Percentiles rank a stretch among this genome's conserved stretches.
Conservation (phyloP, 37 sponge, comb jelly and placozoan genomes). For the Dysidea cf. avara region DNA sequence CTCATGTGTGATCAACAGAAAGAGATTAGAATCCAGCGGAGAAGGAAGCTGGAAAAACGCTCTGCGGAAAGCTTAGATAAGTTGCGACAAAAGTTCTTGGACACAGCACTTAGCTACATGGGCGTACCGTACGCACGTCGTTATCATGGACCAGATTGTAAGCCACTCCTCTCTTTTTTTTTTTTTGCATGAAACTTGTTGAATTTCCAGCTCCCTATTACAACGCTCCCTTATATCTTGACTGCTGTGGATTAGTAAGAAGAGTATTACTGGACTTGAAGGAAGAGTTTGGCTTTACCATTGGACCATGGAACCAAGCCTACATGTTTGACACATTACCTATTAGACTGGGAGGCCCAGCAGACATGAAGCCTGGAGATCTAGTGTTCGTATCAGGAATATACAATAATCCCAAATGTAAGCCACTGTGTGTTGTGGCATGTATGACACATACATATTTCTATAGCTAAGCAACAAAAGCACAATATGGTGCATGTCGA, state of each 20-base stretch:
- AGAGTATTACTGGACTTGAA: slow-evolving; percentile 61
- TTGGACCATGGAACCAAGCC: slow-evolving; percentile 86
- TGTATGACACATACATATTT: slow-evolving; percentile 1
- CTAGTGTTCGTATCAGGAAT: slow-evolving; percentile 74
- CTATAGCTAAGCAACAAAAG: slow-evolving; percentile 51
- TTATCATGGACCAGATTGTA: slow-evolving; percentile 71
- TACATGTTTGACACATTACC: slow-evolving; percentile 85
- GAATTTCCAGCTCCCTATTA: slow-evolving; percentile 71
- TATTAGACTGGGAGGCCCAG: slow-evolving; percentile 37
- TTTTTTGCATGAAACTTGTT: too few species aligned
- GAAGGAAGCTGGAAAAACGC: background rate
- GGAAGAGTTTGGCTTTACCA: slow-evolving; percentile 68
- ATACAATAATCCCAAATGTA: slow-evolving; percentile 62
- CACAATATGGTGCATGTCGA: slow-evolving; percentile 89
- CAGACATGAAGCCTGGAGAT: slow-evolving; percentile 81
- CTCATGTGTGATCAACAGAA: background rate
- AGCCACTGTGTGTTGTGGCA: background rate
- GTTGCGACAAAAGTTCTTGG: slow-evolving; percentile 63
- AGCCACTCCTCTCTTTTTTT: background rate
- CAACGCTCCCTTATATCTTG: slow-evolving; percentile 64
- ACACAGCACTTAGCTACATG: slow-evolving; percentile 46
- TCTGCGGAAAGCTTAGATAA: slow-evolving; percentile 36
- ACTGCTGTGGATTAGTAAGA: slow-evolving; percentile 86
- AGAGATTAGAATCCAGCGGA: background rate
- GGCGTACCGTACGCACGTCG: slow-evolving; percentile 77